Evolutionary conservation across 2,113 vertebrate genomes (phyloP), one percentile per base, ranked within the genome.

Genomic region (Platysteira castanea): DNA sequence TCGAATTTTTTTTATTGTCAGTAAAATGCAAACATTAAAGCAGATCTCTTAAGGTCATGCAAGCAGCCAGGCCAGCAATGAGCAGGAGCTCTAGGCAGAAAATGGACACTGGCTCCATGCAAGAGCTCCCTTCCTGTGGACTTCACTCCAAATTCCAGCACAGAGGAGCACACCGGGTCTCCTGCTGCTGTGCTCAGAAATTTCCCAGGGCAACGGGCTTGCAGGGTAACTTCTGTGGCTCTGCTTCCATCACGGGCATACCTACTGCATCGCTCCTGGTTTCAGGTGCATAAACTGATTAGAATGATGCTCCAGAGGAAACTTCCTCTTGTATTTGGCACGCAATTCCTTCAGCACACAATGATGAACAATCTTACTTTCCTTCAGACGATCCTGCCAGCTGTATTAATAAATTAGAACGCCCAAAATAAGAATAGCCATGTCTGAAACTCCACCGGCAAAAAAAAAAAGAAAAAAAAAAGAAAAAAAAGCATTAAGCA

Each of bases 101-200:
- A 86, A 89, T 4, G 26, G 71, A 59, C 49, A 17, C 39, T 35
- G 80, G 35, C 44, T 90, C 74, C 44, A 33, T 4, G 27, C 41
- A 52, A 37, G 57, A 60, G 19, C 27, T 78, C 44, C 64, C 21
- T 27, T 60, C 18, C 52, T 7, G 8, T 20, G 44, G n/a, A n/a
- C 56, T 39, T 68, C 47, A 52, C 28, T 69, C 65, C 37, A 15
- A 57, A 87, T 0, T 0, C 56, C 76, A 67, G 6, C 1, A 4
- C 0, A 0, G 22, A 57, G 44, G 28, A 73, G 16, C 30, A 39
- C 1, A 1, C 19, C 30, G 44, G 0, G 0, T 60, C 39, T 92
- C 24, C 63, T 44, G 57, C 56, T 57, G 57, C 39, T 7, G 0
- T 6, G 7, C 44, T 57, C 63, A 42, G 28, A 59, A 59, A 84